phyloP scores from a whole-genome alignment of 2,797 vertebrate genomes.

The Gallinago solitaria region DNA sequence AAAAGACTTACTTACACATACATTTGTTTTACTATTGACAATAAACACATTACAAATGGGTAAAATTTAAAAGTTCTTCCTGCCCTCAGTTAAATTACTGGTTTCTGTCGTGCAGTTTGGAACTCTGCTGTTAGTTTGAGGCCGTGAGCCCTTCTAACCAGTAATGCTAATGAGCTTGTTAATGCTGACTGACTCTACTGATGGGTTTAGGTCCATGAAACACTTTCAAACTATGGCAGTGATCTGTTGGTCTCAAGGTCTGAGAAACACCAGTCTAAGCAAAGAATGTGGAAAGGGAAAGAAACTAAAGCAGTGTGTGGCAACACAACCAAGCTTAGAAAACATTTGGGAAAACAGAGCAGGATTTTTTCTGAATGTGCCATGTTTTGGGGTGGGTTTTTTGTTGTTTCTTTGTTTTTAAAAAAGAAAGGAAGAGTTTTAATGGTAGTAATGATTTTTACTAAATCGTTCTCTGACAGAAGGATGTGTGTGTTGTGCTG shows the following conservation, averaged over 20 bases:
- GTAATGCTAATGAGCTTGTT: not conserved
- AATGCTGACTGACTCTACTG: not conserved
- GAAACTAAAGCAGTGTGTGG: not conserved
- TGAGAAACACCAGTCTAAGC: not conserved
- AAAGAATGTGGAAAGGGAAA: not conserved
- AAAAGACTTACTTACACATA: not conserved
- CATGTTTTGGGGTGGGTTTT: too few species aligned
- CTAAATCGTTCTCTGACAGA: fast-evolving
- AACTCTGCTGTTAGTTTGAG: not conserved
- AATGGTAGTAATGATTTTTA: not conserved
- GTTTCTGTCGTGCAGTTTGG: not conserved
- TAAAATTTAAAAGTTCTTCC: not conserved
- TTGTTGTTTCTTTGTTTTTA: not conserved
- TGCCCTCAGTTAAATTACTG: not conserved
- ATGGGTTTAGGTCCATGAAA: not conserved
- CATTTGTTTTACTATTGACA: not conserved
- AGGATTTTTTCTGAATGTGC: too few species aligned
- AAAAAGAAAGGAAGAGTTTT: not conserved
- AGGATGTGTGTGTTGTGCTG: not conserved
- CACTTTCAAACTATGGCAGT: not conserved
- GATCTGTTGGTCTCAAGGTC: not conserved
- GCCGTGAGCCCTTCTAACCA: not conserved
- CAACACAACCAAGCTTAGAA: not conserved
- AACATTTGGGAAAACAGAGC: not conserved
- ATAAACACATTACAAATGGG: not conserved